Conservation (phyloP, 1,140 invertebrate species). For the Berghia stephanieae region DNA sequence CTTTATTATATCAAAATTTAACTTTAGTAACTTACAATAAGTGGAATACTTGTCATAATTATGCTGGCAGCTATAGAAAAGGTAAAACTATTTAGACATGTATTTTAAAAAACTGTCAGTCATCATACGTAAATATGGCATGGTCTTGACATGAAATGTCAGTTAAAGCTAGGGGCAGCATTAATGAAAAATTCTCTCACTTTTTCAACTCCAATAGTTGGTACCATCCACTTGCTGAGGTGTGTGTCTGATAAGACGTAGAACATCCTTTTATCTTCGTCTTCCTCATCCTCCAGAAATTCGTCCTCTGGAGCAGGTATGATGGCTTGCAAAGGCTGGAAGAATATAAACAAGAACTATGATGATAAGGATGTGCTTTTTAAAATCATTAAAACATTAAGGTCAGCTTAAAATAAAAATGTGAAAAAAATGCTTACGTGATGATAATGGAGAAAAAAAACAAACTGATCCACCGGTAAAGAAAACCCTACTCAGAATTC, state of each 20-base stretch:
- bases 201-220: conserved; percentile 61
- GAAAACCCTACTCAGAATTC: neutral
- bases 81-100: too few relatives aligned
- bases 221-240: conserved; percentile 77
- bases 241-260: conserved; percentile 76
- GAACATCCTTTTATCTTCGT: conserved; percentile 69
- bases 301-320: conserved; percentile 41
- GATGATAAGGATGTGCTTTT: neutral
- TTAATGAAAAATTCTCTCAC: too few relatives aligned
- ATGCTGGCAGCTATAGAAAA: too few relatives aligned
- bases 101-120: too few relatives aligned
- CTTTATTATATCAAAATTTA: too few relatives aligned
- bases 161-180: too few relatives aligned
- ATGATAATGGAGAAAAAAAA: neutral
- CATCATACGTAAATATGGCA: too few relatives aligned
- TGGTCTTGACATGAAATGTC: too few relatives aligned
- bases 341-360: conserved; percentile 7
- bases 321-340: conserved; percentile 53
- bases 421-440: neutral
- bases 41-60: too few relatives aligned
- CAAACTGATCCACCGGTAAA: too few relatives aligned
- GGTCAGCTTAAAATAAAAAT: neutral
- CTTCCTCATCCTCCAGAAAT: conserved; percentile 50
- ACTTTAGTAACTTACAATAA: too few relatives aligned
- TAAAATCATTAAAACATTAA: neutral